Percentiles rank a stretch among this genome's conserved stretches.
These are phyloP conservation scores for Toxotes lorentzi DNA, from an alignment of 2,797 vertebrate species.

Conservation along the genomic window DNA sequence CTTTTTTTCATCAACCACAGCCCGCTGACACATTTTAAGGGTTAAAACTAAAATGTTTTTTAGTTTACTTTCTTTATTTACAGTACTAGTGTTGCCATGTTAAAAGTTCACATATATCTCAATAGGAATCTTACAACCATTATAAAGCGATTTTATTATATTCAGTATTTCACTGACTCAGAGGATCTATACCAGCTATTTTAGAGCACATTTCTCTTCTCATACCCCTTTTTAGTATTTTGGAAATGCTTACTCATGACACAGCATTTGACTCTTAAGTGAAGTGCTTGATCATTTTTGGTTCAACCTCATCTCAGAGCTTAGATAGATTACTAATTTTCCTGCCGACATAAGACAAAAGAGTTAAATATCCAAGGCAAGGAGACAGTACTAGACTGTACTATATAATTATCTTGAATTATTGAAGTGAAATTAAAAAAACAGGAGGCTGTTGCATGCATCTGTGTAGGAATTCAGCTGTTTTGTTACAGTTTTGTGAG, in stretches of 20 bases:
- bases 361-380: conserved; percentile 41
- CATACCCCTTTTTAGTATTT: background rate
- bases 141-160: background rate
- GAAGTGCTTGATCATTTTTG: conserved; percentile 2
- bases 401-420: background rate
- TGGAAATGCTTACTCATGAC: conserved; percentile 37
- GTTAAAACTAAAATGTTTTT: background rate
- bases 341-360: conserved; percentile 10
- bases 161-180: conserved; percentile 3
- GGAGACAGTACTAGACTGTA: background rate
- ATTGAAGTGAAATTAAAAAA: background rate
- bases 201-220: conserved; percentile 6
- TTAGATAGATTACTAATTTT: conserved; percentile 14
- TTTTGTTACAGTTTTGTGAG: conserved; percentile 30
- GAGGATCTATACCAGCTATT: background rate
- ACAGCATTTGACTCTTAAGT: conserved; percentile 13
- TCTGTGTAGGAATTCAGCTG: background rate
- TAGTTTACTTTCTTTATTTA: background rate
- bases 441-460: background rate
- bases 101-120: no score
- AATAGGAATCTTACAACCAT: background rate
- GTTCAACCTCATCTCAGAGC: conserved; percentile 8
- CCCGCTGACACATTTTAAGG: background rate
- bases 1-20: conserved; percentile 5
- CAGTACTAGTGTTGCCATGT: background rate